These are phyloP conservation scores for Drosophila infuscata DNA, from an alignment of 2,888 invertebrate genomes.

Conservation along the genomic window DNA sequence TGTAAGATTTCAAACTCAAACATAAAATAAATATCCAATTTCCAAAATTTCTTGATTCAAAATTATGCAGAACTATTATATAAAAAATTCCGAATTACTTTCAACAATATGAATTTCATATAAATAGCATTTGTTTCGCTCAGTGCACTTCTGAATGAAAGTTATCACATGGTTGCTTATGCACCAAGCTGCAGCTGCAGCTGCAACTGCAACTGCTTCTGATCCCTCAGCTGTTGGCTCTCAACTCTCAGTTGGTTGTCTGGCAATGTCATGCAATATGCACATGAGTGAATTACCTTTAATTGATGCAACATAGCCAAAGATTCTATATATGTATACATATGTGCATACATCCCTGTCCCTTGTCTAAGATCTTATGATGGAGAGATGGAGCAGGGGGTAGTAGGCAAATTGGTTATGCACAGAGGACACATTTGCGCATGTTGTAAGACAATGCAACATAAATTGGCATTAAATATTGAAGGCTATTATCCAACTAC, in stretches of 20 bases:
- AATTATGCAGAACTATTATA: too few relatives aligned
- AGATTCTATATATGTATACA: neutral
- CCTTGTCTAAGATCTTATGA: neutral
- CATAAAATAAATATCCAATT: neutral
- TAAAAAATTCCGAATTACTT: neutral
- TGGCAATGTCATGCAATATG: conserved; percentile 68
- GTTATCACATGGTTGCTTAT: conserved; percentile 46
- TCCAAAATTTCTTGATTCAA: neutral
- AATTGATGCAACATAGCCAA: conserved; percentile 73
- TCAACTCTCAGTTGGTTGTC: conserved; percentile 29
- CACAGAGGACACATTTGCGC: conserved; percentile 17
- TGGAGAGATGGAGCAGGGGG: neutral
- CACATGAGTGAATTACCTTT: conserved; percentile 77
- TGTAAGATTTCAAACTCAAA: too few relatives aligned
- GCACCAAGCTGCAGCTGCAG: neutral
- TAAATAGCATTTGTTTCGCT: neutral
- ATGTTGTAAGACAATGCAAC: conserved; percentile 62
- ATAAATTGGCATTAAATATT: conserved; percentile 80
- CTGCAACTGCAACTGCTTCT: neutral
- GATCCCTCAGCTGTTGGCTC: conserved; percentile 10
- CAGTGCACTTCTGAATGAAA: conserved; percentile 28
- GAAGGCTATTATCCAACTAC: conserved; percentile 64
- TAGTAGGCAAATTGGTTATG: neutral
- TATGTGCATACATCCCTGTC: neutral
- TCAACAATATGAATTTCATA: neutral